Evolutionary conservation across 2,797 vertebrate genomes (phyloP), one percentile per base, ranked within the genome.

Genomic region (Lates japonicus): DNA sequence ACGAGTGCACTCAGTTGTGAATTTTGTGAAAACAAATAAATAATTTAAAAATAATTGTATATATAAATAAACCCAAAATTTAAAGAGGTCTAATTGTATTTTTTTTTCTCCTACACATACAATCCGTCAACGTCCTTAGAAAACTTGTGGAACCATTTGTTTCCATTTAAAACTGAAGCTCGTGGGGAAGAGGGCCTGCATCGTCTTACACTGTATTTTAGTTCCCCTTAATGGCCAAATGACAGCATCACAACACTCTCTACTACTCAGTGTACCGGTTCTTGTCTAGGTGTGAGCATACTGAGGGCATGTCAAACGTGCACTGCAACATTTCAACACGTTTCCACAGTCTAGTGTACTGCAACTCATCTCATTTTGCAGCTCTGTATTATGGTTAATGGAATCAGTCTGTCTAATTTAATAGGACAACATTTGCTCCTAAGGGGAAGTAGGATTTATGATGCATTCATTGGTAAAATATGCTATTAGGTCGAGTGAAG

Each of bases 191-290:
- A 2, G 3, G 16, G 5, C 22, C 58, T 16, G 12, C 11, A 10
- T 22, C 19, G 13, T 75, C n/a, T 74, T 2, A n/a, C 48, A 5
- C n/a, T 13, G 83, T 63, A 64, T 72, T 75, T 68, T 13, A 64
- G 11, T 83, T 52, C 88, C 82, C 77, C 73, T 60, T 33, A 35
- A 31, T 60, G 92, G 84, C 58, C 52, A 86, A 73, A 66, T 7
- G 33, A 41, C 14, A 51, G 71, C 7, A 90, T 74, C 12, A 63
- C 90, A 83, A 14, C 31, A 31, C 41, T 11, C 25, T 31, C 17
- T 54, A 39, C 0, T 1, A 4, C 3, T 52, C 49, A 52, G 20
- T 7, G 37, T 39, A 39, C 1, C 4, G 2, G 35, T 33, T 41
- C 46, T 0, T 4, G 52, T 19, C 3, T 14, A 14, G 29, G 9